Conservation (phyloP, 1,140 invertebrate species). For the Varroa destructor region DNA sequence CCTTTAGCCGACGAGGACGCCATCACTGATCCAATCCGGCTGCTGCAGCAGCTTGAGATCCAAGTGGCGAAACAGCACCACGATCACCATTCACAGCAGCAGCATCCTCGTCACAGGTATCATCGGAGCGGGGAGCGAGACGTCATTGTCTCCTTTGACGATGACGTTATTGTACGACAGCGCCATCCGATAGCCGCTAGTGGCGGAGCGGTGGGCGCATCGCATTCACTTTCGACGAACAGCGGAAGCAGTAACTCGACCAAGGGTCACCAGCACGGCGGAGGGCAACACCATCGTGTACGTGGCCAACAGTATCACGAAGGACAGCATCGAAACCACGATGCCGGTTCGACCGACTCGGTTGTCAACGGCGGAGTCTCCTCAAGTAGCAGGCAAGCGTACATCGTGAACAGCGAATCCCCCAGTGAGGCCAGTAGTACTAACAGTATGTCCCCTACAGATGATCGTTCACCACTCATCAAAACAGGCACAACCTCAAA, state of each 20-base stretch:
- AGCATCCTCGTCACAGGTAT: neutral
- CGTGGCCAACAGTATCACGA: too few species aligned
- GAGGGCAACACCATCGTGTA: too few species aligned
- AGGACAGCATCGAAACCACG: too few species aligned
- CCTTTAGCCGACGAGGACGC: slow-evolving; percentile 27
- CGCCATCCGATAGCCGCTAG: too few species aligned
- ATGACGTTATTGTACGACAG: neutral
- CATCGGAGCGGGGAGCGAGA: slow-evolving; percentile 13
- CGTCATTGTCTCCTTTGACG: slow-evolving; percentile 26
- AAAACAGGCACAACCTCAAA: neutral
- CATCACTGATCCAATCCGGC: slow-evolving; percentile 27
- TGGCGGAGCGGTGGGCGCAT: too few species aligned
- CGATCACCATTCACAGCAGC: too few species aligned
- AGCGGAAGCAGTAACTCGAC: too few species aligned
- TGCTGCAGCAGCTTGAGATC: slow-evolving; percentile 26
- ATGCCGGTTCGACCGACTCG: too few species aligned
- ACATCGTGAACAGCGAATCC: slow-evolving; percentile 14
- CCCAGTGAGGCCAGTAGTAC: slow-evolving; percentile 21
- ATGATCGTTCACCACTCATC: slow-evolving; percentile 17
- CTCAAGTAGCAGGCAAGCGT: too few species aligned
- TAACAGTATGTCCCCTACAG: slow-evolving; percentile 21
- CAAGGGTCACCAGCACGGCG: too few species aligned
- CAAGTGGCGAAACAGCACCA: slow-evolving; percentile 25
- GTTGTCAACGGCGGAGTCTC: too few species aligned
- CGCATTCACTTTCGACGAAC: too few species aligned